A percentile compares a stretch with the other conserved stretches of the same genome.
These are phyloP conservation scores for Loris lydekkerianus DNA, from an alignment of 2,797 vertebrate genomes.

Conservation along the genomic window DNA sequence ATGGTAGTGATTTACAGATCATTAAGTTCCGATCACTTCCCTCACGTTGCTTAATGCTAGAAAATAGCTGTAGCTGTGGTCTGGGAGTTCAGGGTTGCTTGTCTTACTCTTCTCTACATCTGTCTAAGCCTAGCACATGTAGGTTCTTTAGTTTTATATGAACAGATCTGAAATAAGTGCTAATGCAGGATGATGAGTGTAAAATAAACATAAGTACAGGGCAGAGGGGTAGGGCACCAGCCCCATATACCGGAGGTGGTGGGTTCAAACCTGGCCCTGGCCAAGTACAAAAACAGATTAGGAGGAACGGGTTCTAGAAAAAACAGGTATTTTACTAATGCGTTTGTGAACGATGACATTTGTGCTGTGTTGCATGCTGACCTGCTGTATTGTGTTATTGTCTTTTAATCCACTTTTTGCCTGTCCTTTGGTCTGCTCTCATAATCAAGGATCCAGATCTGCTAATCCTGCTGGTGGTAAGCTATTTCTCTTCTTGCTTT, in stretches of 20 bases:
- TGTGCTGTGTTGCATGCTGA: constrained; percentile 91
- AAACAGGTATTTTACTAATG: constrained; percentile 60
- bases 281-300: neutral
- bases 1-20: neutral
- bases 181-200: neutral
- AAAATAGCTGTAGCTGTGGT: neutral
- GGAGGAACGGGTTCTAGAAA: neutral
- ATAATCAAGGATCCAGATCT: constrained; percentile 99
- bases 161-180: neutral
- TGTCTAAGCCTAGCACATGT: neutral
- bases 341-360: constrained; percentile 84
- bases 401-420: constrained; percentile 92
- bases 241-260: too few relatives aligned
- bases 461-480: constrained; percentile 99
- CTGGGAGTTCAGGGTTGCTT: too few relatives aligned
- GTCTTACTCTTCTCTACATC: neutral
- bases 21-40: neutral
- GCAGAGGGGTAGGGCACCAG: too few relatives aligned
- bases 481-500: constrained; percentile 87
- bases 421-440: constrained; percentile 95
- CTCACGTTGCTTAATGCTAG: neutral
- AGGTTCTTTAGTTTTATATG: neutral
- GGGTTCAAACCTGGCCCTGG: too few relatives aligned
- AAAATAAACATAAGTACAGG: neutral
- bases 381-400: constrained; percentile 90